Conservation (phyloP, 2,888 invertebrate genomes). For the Eupithecia insigniata region DNA sequence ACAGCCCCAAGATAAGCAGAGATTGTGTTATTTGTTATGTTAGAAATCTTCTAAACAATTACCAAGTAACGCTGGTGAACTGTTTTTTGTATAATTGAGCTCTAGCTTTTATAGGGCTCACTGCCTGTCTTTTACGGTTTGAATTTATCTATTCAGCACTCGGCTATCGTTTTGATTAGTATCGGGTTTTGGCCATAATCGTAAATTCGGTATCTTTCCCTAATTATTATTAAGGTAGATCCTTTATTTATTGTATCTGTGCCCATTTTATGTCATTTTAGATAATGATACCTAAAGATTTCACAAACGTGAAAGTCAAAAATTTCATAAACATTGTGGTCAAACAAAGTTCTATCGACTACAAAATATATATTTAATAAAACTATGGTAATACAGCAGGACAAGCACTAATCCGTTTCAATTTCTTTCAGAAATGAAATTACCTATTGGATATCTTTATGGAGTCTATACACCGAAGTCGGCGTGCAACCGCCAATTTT, state of each 20-base stretch:
- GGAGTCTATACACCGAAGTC: too few species aligned
- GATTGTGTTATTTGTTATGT: too few species aligned
- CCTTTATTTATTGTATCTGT: background rate
- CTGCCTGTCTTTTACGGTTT: slow-evolving; percentile 32
- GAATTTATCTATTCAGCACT: slow-evolving; percentile 7
- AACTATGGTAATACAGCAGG: too few species aligned
- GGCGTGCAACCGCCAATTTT: too few species aligned
- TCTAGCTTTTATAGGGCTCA: slow-evolving; percentile 25
- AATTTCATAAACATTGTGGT: too few species aligned
- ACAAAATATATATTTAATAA: too few species aligned
- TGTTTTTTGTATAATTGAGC: background rate
- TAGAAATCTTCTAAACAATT: background rate
- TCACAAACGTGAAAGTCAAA: too few species aligned
- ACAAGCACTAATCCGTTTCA: too few species aligned
- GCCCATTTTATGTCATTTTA: background rate
- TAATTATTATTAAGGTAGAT: background rate
- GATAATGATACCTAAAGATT: background rate
- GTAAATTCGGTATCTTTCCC: background rate
- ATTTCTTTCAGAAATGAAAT: too few species aligned
- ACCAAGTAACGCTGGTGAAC: background rate
- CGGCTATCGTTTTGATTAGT: slow-evolving; percentile 8
- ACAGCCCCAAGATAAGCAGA: too few species aligned
- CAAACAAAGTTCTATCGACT: too few species aligned
- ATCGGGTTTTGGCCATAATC: slow-evolving; percentile 1
- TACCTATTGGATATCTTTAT: too few species aligned